Base-by-base conservation (phyloP, 2,797 vertebrate genomes). In the Sebastes umbrosus region DNA sequence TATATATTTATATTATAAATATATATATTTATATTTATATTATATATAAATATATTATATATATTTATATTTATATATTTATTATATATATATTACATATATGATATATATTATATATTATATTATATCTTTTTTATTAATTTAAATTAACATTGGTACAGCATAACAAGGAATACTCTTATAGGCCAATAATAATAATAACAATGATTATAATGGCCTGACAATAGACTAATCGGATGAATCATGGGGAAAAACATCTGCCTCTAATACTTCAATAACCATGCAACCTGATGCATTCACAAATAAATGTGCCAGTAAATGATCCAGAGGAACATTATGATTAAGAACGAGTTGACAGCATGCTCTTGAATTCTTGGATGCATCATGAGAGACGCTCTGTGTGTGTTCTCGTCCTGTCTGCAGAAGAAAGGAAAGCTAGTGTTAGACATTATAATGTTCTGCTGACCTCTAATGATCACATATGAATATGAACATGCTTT, bases 391-490 rank as follows among this genome's bases (percentile, higher is more conserved):
- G 2, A 52, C 2, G 8, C 31, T 59, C 20, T 14, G 63, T 55
- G 39, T 55, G 39, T 43, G 39, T 14, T 4, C 32, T 34, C 12
- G 39, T 43, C 39, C 39, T 43, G 13, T 43, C 39, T 43, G 9
- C 1, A 20, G n/a, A 39, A 27, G 12, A 63, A 62, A 46, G 36
- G 4, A 25, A 25, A 43, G 4, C 8, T 16, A 4, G 10, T 18
- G 2, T 4, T 12, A 16, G 52, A 71, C n/a, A 54, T 52, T 27
- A 11, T 20, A 29, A 43, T 13, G 12, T 25, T 77, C 18, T n/a
- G 22, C 39, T 75, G 86, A 50, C 80, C 79, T 84, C 79, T 84
- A 54, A 77, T 86, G 84, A 62, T 3, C 8, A 1, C 6, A 3
- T 7, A 36, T 13, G 10, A 52, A 54, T 43, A 43, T 43, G 67